A percentile compares a stretch with the other conserved stretches of the same genome.
Evolutionary conservation across 2,888 invertebrate genomes (phyloP).

Genomic region (Tinea semifulvella): DNA sequence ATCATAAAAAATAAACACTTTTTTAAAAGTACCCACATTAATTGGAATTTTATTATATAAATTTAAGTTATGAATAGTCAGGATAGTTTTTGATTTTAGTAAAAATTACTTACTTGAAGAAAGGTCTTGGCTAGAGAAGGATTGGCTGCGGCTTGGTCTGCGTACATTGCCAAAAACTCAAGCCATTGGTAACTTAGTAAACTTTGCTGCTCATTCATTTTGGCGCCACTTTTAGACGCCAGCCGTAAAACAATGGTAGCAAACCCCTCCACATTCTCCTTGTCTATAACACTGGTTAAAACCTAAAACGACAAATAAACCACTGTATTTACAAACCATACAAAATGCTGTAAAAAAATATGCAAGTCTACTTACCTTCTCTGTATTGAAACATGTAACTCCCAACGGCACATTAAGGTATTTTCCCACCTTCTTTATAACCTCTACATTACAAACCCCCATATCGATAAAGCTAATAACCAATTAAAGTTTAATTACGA

Average conservation of each 20-base stretch:
- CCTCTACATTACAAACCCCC: constrained; percentile 43
- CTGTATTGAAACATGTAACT: constrained; percentile 35
- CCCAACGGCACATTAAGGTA: constrained; percentile 62
- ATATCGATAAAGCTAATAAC: constrained; percentile 28
- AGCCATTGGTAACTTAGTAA: constrained; percentile 71
- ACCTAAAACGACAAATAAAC: constrained; percentile 37
- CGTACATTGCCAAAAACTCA: constrained; percentile 68
- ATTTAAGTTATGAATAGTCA: no score
- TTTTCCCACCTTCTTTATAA: constrained; percentile 58
- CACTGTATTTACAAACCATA: neutral
- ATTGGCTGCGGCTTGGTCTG: constrained; percentile 53
- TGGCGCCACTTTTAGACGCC: constrained; percentile 43
- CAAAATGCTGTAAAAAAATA: no score
- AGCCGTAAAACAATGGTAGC: constrained; percentile 60
- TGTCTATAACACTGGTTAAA: constrained; percentile 48
- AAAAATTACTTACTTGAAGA: constrained; percentile 66
- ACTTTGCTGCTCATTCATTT: constrained; percentile 45
- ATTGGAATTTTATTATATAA: no score
- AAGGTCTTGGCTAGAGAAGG: constrained; percentile 51
- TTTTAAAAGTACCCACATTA: no score
- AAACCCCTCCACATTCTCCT: constrained; percentile 55
- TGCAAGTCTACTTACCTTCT: neutral
- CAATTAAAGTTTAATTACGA: no score
- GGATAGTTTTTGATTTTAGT: no score
- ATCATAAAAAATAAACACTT: no score